These are phyloP conservation scores for Pseudanteris insignis DNA, from an alignment of 2,888 invertebrate species.

Conservation along the genomic window DNA sequence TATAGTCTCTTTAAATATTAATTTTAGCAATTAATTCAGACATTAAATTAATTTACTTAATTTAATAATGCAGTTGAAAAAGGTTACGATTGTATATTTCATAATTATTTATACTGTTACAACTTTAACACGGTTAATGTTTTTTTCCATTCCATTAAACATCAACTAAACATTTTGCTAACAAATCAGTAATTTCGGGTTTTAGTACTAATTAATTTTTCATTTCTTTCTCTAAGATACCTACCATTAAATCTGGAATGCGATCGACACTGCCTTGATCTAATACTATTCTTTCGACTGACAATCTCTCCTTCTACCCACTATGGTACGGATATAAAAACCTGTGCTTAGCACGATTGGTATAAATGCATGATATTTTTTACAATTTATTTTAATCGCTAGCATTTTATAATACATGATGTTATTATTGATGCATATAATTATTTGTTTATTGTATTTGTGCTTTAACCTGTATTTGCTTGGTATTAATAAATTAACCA, in stretches of 20 bases:
- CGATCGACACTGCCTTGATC: constrained; percentile 63
- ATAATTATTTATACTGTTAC: too few relatives aligned
- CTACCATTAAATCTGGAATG: constrained; percentile 61
- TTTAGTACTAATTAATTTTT: constrained; percentile 17
- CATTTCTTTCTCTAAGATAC: constrained; percentile 59
- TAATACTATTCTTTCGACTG: constrained; percentile 58
- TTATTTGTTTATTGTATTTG: constrained; percentile 5
- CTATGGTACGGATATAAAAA: constrained; percentile 50
- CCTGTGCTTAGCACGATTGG: constrained; percentile 23
- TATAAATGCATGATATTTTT: constrained; percentile 10
- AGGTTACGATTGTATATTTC: too few relatives aligned
- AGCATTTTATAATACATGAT: too few relatives aligned
- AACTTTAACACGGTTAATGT: too few relatives aligned
- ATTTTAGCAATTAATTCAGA: too few relatives aligned
- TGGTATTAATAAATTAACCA: background rate
- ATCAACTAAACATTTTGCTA: too few relatives aligned
- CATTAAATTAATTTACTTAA: too few relatives aligned
- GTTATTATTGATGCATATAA: too few relatives aligned
- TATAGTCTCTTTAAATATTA: too few relatives aligned
- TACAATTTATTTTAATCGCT: too few relatives aligned
- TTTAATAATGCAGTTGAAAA: too few relatives aligned
- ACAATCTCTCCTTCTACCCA: constrained; percentile 56
- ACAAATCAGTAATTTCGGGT: constrained; percentile 1
- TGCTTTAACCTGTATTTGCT: constrained; percentile 7
- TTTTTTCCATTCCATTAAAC: too few relatives aligned